Evolutionary conservation across 2,797 vertebrate genomes (phyloP).

Genomic region (Acestrorhynchus altus): DNA sequence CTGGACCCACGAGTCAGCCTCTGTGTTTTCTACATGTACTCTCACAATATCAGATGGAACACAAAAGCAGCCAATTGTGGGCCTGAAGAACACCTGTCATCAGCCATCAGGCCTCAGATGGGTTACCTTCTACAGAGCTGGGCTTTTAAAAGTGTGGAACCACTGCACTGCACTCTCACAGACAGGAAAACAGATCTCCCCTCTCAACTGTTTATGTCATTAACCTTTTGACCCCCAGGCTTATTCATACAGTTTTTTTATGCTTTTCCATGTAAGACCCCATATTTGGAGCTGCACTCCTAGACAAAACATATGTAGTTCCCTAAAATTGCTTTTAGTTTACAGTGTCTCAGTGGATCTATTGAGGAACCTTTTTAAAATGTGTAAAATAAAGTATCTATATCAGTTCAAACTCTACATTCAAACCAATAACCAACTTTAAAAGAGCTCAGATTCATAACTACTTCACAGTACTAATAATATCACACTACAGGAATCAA

Average conservation of each 20-base stretch:
- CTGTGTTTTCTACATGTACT: conserved; percentile 44
- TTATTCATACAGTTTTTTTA: not conserved
- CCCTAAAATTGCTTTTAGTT: not conserved
- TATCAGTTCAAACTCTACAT: no score
- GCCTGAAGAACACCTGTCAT: conserved; percentile 48
- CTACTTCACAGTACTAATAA: no score
- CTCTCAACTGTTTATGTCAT: not conserved
- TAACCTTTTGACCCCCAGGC: not conserved
- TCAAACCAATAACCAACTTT: no score
- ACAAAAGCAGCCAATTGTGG: conserved; percentile 53
- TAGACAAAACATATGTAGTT: not conserved
- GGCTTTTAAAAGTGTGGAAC: not conserved
- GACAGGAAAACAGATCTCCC: not conserved
- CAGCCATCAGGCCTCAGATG: conserved; percentile 6
- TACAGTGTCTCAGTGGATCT: not conserved
- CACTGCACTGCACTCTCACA: not conserved
- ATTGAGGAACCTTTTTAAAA: no score
- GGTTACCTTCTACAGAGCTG: conserved; percentile 16
- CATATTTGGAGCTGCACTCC: not conserved
- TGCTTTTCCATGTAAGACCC: not conserved
- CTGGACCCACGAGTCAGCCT: conserved; percentile 86
- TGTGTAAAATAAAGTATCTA: no score
- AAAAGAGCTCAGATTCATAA: no score
- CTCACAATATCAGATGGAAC: conserved; percentile 64
- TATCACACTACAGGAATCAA: no score